Evolutionary conservation across 1,140 invertebrate species (phyloP).

Genomic region (Diabrotica undecimpunctata): DNA sequence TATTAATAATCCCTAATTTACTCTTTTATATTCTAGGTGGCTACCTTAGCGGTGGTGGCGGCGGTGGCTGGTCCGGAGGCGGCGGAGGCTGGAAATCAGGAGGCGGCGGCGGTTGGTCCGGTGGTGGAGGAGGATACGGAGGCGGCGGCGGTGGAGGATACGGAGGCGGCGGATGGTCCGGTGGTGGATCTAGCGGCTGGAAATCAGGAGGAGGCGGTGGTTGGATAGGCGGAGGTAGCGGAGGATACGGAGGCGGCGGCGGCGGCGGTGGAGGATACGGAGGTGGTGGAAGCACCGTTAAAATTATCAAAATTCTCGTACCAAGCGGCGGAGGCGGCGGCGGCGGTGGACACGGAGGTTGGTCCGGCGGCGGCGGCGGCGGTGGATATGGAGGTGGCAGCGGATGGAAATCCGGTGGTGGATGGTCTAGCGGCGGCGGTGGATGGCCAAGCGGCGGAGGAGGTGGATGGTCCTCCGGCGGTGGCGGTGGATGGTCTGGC

Average conservation of each 20-base stretch:
- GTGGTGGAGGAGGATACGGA: not conserved
- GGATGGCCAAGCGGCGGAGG: slow-evolving; percentile 10
- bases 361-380: slow-evolving; percentile 1
- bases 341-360: slow-evolving; percentile 5
- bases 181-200: slow-evolving; percentile 1
- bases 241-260: slow-evolving; percentile 1
- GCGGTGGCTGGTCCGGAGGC: not conserved
- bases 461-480: slow-evolving; percentile 1
- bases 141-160: not conserved
- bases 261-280: not conserved
- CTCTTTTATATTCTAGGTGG: not conserved
- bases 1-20: too few relatives aligned
- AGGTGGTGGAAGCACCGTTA: not conserved
- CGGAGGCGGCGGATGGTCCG: not conserved
- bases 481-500: not conserved
- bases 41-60: slow-evolving; percentile 6
- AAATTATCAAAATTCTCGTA: not conserved
- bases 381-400: slow-evolving; percentile 6
- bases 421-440: slow-evolving; percentile 8
- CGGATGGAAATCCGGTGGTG: slow-evolving; percentile 5
- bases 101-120: not conserved
- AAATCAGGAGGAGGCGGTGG: slow-evolving; percentile 3
- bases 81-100: not conserved
- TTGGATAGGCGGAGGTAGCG: not conserved
- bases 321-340: slow-evolving; percentile 4